Base-by-base conservation (phyloP, 2,888 invertebrate species). In the Drosophila buzzatii region DNA sequence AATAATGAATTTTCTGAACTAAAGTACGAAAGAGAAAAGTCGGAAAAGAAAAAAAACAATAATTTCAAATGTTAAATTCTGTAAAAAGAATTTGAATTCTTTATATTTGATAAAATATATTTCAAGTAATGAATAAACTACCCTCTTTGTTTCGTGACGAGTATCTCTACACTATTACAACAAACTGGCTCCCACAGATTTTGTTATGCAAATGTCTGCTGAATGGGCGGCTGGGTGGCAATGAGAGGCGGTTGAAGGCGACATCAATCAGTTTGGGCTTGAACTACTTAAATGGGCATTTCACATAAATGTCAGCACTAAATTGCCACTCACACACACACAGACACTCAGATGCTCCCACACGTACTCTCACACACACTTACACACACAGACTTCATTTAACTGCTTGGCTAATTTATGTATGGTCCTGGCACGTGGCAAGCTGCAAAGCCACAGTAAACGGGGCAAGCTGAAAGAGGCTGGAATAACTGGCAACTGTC, bases 271-370 rank as follows among this genome's bases (percentile, higher is more conserved):
- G 68, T 20, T 57, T 44, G 68, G 42, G 51, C 51, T 74, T 62
- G 61, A 52, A 61, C 74, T 77, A 75, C 76, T 89, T 76, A 72
- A 84, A 72, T 81, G 76, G 72, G 53, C 73, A 73, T 86, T 79
- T 79, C 79, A 59, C 85, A 89, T 86, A 84, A 86, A 79, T 84
- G 89, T 84, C 84, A 86, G 81, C 85, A 84, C 82, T 72, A 87
- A 86, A 84, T 74, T 81, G 70, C 64, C 67, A 67, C 47, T 61
- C 57, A 59, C 56, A 64, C 60, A 61, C 37, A 72, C 1, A 27
- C 27, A 27, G 0, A 27, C 27, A 3, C 27, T 2, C 23, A 5
- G 27, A 27, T 27, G 27, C 27, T 27, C 4, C 27, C 57, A 59
- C 56, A 64, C 60, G 56, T 27, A 72, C 51, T 55, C 27, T 62